Conservation (phyloP, 2,113 vertebrate genomes). For the Lophius piscatorius region DNA sequence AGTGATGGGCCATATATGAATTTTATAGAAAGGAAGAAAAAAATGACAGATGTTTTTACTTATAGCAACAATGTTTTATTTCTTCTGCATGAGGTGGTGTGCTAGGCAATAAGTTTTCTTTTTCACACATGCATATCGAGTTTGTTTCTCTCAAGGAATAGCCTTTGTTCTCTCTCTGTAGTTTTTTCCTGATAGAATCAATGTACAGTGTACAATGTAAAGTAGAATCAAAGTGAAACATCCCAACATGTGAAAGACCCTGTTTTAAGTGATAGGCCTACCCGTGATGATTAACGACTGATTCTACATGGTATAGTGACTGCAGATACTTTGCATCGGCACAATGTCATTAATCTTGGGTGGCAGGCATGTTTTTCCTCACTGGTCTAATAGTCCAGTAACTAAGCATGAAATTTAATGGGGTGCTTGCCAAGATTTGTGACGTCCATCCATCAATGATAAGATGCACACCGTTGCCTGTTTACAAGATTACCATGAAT, state of each 20-base stretch:
- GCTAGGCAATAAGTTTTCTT: conserved; percentile 1
- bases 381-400: conserved; percentile 11
- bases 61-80: conserved; percentile 17
- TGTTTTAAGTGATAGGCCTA: not conserved
- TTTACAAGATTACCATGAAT: conserved; percentile 1
- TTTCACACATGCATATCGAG: not conserved
- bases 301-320: conserved; percentile 9
- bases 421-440: conserved; percentile 14
- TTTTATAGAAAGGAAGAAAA: not conserved
- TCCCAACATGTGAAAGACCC: not conserved
- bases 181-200: not conserved
- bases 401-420: conserved; percentile 35
- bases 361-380: conserved; percentile 14
- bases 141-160: not conserved
- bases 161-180: not conserved
- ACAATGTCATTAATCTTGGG: conserved; percentile 34
- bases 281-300: conserved; percentile 5
- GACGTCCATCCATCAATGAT: conserved; percentile 49
- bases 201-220: not conserved
- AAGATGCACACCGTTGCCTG: conserved; percentile 18
- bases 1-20: conserved; percentile 8
- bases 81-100: not conserved
- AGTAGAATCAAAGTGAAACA: too few species aligned
- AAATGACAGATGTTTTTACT: conserved; percentile 22
- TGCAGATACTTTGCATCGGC: not conserved